phyloP scores from a whole-genome alignment of 2,888 invertebrate genomes.

The Oxytorus armatus region DNA sequence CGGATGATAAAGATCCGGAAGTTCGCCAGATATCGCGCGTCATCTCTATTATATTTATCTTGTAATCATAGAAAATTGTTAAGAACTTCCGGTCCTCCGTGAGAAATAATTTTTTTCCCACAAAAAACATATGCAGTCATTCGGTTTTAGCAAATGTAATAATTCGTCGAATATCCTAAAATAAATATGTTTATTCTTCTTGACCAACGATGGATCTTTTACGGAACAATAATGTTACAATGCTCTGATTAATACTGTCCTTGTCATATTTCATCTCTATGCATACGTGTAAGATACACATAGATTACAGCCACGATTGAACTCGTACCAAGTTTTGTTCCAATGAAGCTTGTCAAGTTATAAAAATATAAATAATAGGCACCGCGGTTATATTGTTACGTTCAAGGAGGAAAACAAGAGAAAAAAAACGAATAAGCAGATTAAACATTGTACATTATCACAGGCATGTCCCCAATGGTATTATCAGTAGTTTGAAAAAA shows the following conservation, averaged over 20 bases:
- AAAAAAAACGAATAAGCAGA: slow-evolving; percentile 20
- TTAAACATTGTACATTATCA: slow-evolving; percentile 59
- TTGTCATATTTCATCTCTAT: slow-evolving; percentile 25
- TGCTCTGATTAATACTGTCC: slow-evolving; percentile 59
- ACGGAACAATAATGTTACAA: slow-evolving; percentile 60
- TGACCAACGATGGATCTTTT: slow-evolving; percentile 32
- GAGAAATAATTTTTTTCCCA: no score
- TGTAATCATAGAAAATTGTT: no score
- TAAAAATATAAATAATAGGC: slow-evolving; percentile 57
- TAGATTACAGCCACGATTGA: slow-evolving; percentile 44
- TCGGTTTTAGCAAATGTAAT: no score
- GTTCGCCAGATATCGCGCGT: no score
- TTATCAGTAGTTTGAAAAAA: no score
- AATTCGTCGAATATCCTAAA: slow-evolving; percentile 12
- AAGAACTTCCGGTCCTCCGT: no score
- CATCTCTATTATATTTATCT: no score
- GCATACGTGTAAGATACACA: slow-evolving; percentile 22
- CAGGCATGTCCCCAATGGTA: slow-evolving; percentile 32
- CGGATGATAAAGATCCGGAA: no score
- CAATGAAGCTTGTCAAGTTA: slow-evolving; percentile 57
- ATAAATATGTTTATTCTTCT: slow-evolving; percentile 50
- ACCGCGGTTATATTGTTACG: slow-evolving; percentile 33
- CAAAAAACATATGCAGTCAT: no score
- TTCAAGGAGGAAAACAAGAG: neutral
- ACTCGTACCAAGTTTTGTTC: slow-evolving; percentile 56